Conservation (phyloP, 1,140 invertebrate species). For the Plodia interpunctella region DNA sequence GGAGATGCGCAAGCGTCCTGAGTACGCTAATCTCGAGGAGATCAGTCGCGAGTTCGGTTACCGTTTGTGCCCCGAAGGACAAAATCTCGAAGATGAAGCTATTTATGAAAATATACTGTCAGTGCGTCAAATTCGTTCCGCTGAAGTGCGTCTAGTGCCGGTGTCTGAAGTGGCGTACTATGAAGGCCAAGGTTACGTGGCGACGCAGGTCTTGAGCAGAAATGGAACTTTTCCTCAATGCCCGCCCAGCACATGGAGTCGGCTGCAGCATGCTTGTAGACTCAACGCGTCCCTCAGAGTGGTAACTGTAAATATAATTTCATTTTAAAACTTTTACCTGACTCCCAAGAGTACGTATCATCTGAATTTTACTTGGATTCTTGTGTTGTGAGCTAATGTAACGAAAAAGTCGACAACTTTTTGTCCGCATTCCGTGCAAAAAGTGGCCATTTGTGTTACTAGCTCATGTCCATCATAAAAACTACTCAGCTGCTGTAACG, state of each 20-base stretch:
- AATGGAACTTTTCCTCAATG: slow-evolving; percentile 75
- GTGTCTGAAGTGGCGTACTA: slow-evolving; percentile 68
- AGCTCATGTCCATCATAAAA: slow-evolving; percentile 60
- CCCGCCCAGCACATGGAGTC: slow-evolving; percentile 61
- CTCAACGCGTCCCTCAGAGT: slow-evolving; percentile 55
- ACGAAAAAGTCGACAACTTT: slow-evolving; percentile 34
- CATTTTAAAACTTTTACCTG: not conserved
- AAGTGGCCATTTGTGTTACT: slow-evolving; percentile 52
- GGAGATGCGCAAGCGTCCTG: slow-evolving; percentile 62
- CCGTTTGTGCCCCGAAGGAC: slow-evolving; percentile 70
- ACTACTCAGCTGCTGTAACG: slow-evolving; percentile 54
- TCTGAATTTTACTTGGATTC: not conserved
- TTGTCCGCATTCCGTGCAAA: slow-evolving; percentile 67
- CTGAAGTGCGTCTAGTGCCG: slow-evolving; percentile 72
- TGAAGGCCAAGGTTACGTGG: slow-evolving; percentile 69
- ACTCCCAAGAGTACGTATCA: not conserved
- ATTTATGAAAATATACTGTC: slow-evolving; percentile 72
- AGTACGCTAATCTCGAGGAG: slow-evolving; percentile 71
- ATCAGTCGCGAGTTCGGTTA: slow-evolving; percentile 72
- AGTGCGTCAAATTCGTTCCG: slow-evolving; percentile 69
- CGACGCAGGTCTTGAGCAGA: slow-evolving; percentile 65
- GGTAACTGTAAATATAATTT: slow-evolving; percentile 60
- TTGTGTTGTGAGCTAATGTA: not conserved
- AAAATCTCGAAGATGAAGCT: slow-evolving; percentile 73
- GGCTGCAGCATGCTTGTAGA: slow-evolving; percentile 54